Conservation (phyloP, 2,797 vertebrate genomes). For the Miichthys miiuy region DNA sequence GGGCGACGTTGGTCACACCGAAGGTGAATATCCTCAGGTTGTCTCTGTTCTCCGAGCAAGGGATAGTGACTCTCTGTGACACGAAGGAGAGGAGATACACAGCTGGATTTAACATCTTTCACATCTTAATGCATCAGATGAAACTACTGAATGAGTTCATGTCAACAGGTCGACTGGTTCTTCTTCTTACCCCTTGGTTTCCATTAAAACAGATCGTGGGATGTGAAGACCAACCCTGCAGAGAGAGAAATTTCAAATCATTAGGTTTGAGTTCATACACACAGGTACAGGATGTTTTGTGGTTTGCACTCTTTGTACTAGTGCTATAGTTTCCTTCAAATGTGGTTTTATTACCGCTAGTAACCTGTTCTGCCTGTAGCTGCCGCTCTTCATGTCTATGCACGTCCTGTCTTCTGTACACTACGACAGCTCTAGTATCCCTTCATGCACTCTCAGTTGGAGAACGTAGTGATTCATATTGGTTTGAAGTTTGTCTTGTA, state of each 20-base stretch:
- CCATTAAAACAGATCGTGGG: conserved; percentile 79
- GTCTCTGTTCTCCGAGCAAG: conserved; percentile 81
- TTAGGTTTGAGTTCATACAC: background rate
- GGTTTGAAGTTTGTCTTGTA: background rate
- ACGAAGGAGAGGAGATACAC: background rate
- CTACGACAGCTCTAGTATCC: background rate
- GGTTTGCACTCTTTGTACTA: background rate
- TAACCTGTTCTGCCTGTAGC: background rate
- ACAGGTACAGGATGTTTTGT: conserved; percentile 24
- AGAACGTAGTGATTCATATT: background rate
- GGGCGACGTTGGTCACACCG: conserved; percentile 89
- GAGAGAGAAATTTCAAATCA: background rate
- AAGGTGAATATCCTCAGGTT: conserved; percentile 89
- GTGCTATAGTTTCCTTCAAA: background rate
- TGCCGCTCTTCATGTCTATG: background rate
- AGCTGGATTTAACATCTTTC: background rate
- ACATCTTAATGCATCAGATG: background rate
- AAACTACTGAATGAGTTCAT: background rate
- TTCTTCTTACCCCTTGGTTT: conserved; percentile 80
- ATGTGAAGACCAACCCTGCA: conserved; percentile 60
- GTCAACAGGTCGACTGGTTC: background rate
- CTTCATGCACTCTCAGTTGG: background rate
- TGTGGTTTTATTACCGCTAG: conserved; percentile 34
- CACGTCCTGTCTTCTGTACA: background rate
- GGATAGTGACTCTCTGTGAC: conserved; percentile 89